Conservation (phyloP, 2,888 invertebrate species). For the Brassicogethes aeneus region DNA sequence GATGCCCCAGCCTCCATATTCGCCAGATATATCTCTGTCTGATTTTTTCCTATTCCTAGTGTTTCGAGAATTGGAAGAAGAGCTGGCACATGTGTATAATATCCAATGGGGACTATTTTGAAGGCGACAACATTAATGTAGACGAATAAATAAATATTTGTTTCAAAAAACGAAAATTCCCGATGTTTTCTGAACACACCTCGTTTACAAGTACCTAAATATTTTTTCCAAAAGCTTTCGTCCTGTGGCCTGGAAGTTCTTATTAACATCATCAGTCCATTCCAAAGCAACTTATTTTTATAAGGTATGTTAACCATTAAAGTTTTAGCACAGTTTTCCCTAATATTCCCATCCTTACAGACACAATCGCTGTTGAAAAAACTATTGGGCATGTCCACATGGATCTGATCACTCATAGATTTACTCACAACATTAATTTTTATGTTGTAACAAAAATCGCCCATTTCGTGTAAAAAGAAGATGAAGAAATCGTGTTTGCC, state of each 20-base stretch:
- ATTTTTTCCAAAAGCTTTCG: constrained; percentile 23
- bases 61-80: too few species aligned
- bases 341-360: constrained; percentile 17
- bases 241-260: constrained; percentile 15
- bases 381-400: constrained; percentile 14
- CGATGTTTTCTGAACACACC: too few species aligned
- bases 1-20: too few species aligned
- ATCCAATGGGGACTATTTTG: too few species aligned
- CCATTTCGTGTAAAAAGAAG: constrained; percentile 7
- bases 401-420: constrained; percentile 10
- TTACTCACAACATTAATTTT: constrained; percentile 10
- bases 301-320: constrained; percentile 26
- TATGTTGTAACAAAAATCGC: constrained; percentile 28
- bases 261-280: constrained; percentile 21
- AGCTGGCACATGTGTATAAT: too few species aligned
- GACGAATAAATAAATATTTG: too few species aligned
- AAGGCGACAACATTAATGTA: too few species aligned
- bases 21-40: too few species aligned
- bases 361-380: constrained; percentile 18
- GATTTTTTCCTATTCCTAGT: too few species aligned
- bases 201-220: constrained; percentile 20
- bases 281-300: constrained; percentile 25
- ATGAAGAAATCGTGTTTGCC: background rate
- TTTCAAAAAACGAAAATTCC: too few species aligned
- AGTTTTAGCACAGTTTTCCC: constrained; percentile 24